Evolutionary conservation across 2,888 invertebrate species (phyloP).

Genomic region (Drosophila kambysellisi): DNA sequence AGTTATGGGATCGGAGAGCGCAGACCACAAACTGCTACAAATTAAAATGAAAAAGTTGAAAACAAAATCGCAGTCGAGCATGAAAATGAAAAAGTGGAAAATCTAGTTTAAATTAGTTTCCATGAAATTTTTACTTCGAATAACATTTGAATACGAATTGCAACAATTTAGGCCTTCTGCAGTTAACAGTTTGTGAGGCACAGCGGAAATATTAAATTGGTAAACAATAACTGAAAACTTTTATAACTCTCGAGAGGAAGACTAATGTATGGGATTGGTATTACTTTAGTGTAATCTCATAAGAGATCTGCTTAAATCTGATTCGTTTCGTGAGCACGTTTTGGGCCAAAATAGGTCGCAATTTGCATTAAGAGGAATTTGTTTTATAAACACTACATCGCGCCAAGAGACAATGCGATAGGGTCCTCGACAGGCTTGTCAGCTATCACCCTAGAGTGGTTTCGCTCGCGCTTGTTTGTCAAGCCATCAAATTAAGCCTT

Average conservation of each 20-base stretch:
- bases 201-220: neutral
- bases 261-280: neutral
- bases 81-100: conserved; percentile 31
- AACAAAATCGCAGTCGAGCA: conserved; percentile 17
- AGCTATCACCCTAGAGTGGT: conserved; percentile 25
- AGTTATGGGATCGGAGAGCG: conserved; percentile 20
- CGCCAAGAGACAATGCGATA: neutral
- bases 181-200: neutral
- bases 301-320: neutral
- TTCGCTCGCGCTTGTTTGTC: conserved; percentile 30
- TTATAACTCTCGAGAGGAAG: neutral
- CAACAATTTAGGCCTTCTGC: neutral
- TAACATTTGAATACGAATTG: neutral
- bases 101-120: conserved; percentile 19
- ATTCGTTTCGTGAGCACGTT: neutral
- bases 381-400: neutral
- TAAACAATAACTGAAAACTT: neutral
- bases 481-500: conserved; percentile 50
- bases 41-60: conserved; percentile 13
- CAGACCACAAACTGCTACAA: conserved; percentile 3
- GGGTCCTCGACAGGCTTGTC: neutral
- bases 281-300: neutral
- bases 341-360: neutral
- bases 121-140: neutral
- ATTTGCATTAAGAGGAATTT: neutral